Base-by-base conservation (phyloP, 2,797 vertebrate genomes). In the Tarsius wallacei region DNA sequence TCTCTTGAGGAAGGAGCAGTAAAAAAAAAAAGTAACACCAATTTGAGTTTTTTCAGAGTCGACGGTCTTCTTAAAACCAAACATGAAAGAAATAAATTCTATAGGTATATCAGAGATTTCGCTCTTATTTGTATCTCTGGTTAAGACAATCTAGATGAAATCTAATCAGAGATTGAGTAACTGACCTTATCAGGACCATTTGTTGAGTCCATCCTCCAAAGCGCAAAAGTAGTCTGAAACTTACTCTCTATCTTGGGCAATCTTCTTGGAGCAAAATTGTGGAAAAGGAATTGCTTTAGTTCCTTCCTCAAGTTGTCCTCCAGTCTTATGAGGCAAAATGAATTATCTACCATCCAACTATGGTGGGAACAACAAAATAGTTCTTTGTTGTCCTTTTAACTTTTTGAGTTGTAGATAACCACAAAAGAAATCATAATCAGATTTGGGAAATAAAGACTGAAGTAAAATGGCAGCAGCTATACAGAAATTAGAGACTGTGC, bases 381-480 rank as follows among this genome's bases (percentile, higher is more conserved):
- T 21, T 93, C 70, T 61, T 91, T 88, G n/a, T 42, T 64, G 51
- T 85, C 14, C 21, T 6, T 42, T 95, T 1, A 7, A 70, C 0
- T 5, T 47, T 91, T 92, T 80, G 57, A 63, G 15, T 49, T 90
- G 61, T n/a, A 82, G 73, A 78, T 31, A 63, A 70, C 68, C 71
- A 47, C 91, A 87, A 76, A 92, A 78, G 24, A 53, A 93, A 87
- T 81, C 82, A 73, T 57, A 9, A n/a, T 49, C 2, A 57, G 80
- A 76, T 31, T 83, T 70, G 28, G 19, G 42, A 96, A 93, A 82
- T 70, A 71, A 84, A 93, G 16, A 66, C 11, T 78, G 61, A 93
- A 91, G 64, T 78, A 64, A 68, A 81, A 59, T 33, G 2, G 19
- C 71, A 36, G 17, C 59, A 63, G 3, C 78, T n/a, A 21, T 24